Conservation (phyloP, 2,113 vertebrate species). For the Vombatus ursinus region DNA sequence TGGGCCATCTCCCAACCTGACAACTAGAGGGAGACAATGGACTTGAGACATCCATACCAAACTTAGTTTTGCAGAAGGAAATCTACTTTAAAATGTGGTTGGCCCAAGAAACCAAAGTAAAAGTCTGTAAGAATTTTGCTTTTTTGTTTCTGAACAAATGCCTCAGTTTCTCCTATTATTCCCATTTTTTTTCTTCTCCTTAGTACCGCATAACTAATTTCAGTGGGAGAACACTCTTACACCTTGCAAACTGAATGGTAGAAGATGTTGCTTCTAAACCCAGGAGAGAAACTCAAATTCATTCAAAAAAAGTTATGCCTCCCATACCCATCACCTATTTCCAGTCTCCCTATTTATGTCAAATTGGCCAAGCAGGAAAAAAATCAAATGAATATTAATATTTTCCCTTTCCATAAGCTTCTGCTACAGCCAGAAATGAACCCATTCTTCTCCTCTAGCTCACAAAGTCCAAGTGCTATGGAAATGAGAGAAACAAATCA, state of each 20-base stretch:
- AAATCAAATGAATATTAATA: slow-evolving; percentile 29
- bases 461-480: background rate
- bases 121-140: background rate
- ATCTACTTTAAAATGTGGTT: background rate
- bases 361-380: slow-evolving; percentile 48
- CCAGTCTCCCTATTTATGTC: slow-evolving; percentile 28
- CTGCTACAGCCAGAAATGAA: slow-evolving; percentile 53
- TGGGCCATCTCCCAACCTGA: background rate
- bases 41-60: background rate
- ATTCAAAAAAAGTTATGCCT: background rate
- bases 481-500: slow-evolving; percentile 67
- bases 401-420: slow-evolving; percentile 35
- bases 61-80: background rate
- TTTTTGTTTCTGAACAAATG: background rate
- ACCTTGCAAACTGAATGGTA: background rate
- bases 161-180: background rate
- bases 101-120: background rate
- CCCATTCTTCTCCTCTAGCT: slow-evolving; percentile 39
- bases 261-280: background rate
- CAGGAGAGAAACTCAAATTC: background rate
- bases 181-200: background rate
- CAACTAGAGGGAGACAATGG: background rate
- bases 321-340: background rate
- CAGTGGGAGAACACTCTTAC: background rate
- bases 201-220: background rate